Evolutionary conservation across 1,140 invertebrate species (phyloP), one percentile per base, ranked within the genome.

Genomic region (Drosophila pectinifera): DNA sequence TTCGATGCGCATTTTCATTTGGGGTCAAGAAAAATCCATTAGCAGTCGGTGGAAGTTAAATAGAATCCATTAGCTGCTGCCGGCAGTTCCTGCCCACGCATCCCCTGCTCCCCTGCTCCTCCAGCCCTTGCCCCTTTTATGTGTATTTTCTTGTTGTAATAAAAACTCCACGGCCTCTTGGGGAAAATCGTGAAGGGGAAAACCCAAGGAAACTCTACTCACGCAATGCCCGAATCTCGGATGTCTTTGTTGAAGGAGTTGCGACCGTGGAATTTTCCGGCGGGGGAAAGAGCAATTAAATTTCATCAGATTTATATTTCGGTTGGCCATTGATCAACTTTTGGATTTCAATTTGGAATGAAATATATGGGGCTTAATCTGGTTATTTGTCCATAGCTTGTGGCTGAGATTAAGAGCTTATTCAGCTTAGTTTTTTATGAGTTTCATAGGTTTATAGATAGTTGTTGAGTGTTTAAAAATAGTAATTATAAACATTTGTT

Each of bases 11-110:
- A 85, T 91, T 91, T 91, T 85, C 79, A 89, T 91, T 91, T 91
- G 89, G 89, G 89, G 89, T 91, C 89, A 91, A 91, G 89, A 91
- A 91, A 91, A 91, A 89, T 91, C 89, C 89, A 91, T 91, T 91
- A 91, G 85, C 84, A 91, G 89, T 91, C 84, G 57, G 78, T 91
- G 81, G 83, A 91, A 91, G 89, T 91, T 89, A 89, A 91, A 91
- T 89, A 91, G 89, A 91, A 91, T 91, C 89, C 89, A 91, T 91
- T 91, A 91, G 89, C 89, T 90, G 70, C 56, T 80, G 68, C 76
- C 72, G 62, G 53, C 36, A 62, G 64, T 75, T 78, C 64, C 54
- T 78, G 80, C 75, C 59, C 51, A 59, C 68, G 42, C 55, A 31
- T 24, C 26, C 43, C 38, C 59, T 4, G 26, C 41, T 16, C 31